Base-by-base conservation (phyloP, 2,797 vertebrate genomes). In the Emydoidea blandingii region DNA sequence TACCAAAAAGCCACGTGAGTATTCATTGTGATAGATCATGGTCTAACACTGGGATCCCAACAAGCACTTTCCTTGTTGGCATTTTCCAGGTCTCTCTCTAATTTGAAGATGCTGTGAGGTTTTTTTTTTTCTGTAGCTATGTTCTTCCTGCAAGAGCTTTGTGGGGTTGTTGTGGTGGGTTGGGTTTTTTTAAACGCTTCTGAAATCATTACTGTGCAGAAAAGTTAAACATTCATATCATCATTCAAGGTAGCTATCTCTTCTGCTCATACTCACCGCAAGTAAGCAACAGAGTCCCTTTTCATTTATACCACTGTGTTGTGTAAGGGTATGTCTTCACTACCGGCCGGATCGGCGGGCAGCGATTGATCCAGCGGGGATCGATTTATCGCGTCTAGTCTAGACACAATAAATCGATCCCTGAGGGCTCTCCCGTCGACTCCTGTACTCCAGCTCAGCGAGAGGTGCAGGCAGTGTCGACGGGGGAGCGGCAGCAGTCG, bases 1-100 rank as follows among this genome's bases (percentile, higher is more conserved):
- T 56, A 99, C 99, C 96, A 99, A 98, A 89, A 99, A 99, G 91
- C 99, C 99, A 68, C 99, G 99, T 99, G 97, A 98, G 99, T 97
- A n/a, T 2, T 3, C 1, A 6, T 7, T 76, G 8, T 76, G 41
- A 3, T 0, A 3, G 50, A 57, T 14, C 3, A 47, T 18, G 15
- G 5, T 82, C 52, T 23, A 21, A 4, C 81, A 50, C 54, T 21
- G 59, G 6, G 62, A 68, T 2, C 44, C 80, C 88, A 65, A 50
- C 56, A 62, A 1, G 34, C 1, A 0, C 29, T 78, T 8, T 80
- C 91, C 81, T 34, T 81, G 23, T 37, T 76, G 31, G 57, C 56
- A 47, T 72, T 88, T 83, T 44, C 11, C 0, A 1, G 65, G 14
- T 85, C 88, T 72, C 86, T 72, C n/a, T 72, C 65, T 37, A 79